phyloP scores from a whole-genome alignment of 2,888 invertebrate genomes.

The Heliconius charithonia region DNA sequence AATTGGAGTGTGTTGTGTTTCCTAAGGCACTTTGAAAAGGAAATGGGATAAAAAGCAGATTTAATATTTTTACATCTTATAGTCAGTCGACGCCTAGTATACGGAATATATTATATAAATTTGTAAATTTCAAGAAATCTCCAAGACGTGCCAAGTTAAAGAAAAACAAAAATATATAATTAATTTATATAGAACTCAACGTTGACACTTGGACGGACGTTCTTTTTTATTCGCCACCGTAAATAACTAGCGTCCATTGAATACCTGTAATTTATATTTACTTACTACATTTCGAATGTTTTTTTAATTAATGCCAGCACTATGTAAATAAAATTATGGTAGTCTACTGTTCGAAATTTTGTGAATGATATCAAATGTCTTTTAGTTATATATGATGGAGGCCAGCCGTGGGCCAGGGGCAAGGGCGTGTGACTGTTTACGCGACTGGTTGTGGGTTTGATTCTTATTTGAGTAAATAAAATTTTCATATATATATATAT shows the following conservation, averaged over 20 bases:
- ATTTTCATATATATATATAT: too few relatives aligned
- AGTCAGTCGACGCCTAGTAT: not conserved
- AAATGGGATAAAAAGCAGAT: too few relatives aligned
- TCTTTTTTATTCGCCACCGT: not conserved
- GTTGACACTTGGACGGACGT: not conserved
- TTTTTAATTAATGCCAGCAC: slow-evolving; percentile 1
- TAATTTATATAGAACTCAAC: slow-evolving; percentile 2
- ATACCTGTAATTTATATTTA: not conserved
- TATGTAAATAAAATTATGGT: not conserved
- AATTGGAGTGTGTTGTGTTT: too few relatives aligned
- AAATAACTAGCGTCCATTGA: not conserved
- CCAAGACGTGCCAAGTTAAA: not conserved
- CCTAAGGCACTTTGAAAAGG: too few relatives aligned
- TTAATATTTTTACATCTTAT: not conserved
- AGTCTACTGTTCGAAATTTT: not conserved
- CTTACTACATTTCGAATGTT: not conserved
- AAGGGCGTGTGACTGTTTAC: not conserved
- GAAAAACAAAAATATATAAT: not conserved
- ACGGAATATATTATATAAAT: not conserved
- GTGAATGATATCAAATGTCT: not conserved
- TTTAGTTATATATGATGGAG: not conserved
- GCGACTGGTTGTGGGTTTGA: not conserved
- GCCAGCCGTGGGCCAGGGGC: not conserved
- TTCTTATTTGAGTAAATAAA: not conserved
- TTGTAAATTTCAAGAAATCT: not conserved